phyloP scores from a whole-genome alignment of 2,888 invertebrate genomes.

The Petrolisthes manimaculis region DNA sequence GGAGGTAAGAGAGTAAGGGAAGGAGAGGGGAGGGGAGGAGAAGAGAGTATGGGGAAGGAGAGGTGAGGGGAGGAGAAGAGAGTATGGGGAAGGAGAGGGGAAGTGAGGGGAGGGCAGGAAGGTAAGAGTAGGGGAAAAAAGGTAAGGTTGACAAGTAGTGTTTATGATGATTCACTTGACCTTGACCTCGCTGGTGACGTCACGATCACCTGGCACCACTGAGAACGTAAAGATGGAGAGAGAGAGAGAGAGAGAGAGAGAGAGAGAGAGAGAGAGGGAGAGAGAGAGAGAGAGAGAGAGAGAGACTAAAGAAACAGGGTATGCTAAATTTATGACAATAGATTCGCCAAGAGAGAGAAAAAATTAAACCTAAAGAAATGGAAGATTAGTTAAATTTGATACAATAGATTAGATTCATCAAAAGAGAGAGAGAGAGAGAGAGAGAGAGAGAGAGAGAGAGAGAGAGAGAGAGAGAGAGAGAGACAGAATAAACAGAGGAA shows the following conservation, averaged over 20 bases:
- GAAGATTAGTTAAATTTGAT: not conserved
- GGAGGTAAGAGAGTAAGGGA: constrained; percentile 1
- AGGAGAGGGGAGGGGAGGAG: not conserved
- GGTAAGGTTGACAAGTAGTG: not conserved
- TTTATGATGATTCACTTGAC: not conserved
- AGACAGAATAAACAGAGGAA: not conserved
- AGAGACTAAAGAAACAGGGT: not conserved
- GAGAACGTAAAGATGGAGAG: not conserved
- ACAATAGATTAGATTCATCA: not conserved
- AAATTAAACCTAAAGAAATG: not conserved
- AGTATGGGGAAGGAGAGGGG: not conserved
- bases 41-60: not conserved
- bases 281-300: not conserved
- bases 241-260: not conserved
- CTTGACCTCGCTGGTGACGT: not conserved
- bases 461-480: constrained; percentile 12
- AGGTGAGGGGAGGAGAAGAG: not conserved
- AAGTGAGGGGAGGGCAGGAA: not conserved
- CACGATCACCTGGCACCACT: not conserved
- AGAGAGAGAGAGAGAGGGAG: not conserved
- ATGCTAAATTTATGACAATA: not conserved
- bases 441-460: not conserved
- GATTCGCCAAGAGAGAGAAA: not conserved
- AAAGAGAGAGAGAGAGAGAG: not conserved
- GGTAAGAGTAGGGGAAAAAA: not conserved